These are phyloP conservation scores for Raphicerus campestris DNA, from an alignment of 2,113 vertebrate species.

Conservation along the genomic window DNA sequence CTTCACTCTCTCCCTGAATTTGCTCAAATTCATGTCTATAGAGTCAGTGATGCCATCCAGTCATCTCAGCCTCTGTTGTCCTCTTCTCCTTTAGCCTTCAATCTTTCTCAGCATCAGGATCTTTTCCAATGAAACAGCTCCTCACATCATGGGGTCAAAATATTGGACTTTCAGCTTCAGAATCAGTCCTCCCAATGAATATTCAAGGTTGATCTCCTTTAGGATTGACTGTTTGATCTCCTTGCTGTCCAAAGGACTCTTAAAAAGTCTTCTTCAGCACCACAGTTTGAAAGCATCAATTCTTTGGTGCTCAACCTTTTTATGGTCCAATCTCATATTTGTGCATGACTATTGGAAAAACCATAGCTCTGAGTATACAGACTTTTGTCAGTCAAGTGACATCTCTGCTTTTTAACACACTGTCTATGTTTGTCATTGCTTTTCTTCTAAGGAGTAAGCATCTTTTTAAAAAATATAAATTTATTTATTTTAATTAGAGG, in stretches of 20 bases:
- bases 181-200: not conserved
- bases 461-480: not conserved
- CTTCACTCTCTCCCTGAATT: not conserved
- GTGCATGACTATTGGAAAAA: not conserved
- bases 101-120: not conserved
- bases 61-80: not conserved
- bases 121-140: not conserved
- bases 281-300: not conserved
- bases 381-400: not conserved
- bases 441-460: not conserved
- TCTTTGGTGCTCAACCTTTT: not conserved
- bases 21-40: not conserved
- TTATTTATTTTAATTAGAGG: no score
- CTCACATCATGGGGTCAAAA: not conserved
- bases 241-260: not conserved
- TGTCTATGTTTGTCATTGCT: not conserved
- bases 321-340: not conserved
- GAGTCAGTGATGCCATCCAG: not conserved
- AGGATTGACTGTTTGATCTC: not conserved
- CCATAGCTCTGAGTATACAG: not conserved
- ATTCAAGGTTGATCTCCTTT: not conserved
- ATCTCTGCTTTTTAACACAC: not conserved
- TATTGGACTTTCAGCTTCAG: not conserved
- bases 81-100: not conserved
- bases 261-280: not conserved